phyloP scores from a whole-genome alignment of 2,888 invertebrate species.

The Andrena hattorfiana region DNA sequence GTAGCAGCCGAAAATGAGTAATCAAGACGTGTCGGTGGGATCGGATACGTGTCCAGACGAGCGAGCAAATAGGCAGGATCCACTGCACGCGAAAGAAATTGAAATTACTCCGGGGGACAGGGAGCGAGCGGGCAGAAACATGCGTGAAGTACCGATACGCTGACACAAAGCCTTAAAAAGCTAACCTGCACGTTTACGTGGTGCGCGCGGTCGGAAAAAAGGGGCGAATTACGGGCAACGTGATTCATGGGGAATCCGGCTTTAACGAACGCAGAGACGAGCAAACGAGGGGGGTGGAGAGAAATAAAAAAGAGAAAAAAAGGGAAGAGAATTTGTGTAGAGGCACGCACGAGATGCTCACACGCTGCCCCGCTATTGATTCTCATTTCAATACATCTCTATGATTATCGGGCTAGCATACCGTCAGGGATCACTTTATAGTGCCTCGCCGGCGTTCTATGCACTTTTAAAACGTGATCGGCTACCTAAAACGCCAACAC shows the following conservation, averaged over 20 bases:
- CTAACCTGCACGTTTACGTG: constrained; percentile 68
- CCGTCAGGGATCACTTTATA: constrained; percentile 68
- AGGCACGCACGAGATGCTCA: constrained; percentile 77
- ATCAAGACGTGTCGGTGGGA: not conserved
- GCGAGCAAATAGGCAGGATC: constrained; percentile 35
- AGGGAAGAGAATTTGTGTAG: constrained; percentile 23
- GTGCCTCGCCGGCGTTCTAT: constrained; percentile 66
- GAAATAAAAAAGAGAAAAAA: constrained; percentile 31
- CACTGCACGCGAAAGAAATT: constrained; percentile 14
- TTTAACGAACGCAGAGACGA: constrained; percentile 26
- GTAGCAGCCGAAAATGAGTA: not conserved
- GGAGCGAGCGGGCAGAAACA: constrained; percentile 28
- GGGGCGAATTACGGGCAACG: not conserved
- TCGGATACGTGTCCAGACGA: not conserved
- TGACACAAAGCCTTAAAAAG: constrained; percentile 58
- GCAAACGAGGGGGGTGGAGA: constrained; percentile 11
- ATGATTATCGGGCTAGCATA: constrained; percentile 72
- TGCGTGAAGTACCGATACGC: constrained; percentile 53
- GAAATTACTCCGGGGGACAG: constrained; percentile 40
- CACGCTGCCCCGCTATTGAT: constrained; percentile 80
- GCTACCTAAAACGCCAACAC: constrained; percentile 69
- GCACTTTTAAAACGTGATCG: constrained; percentile 67
- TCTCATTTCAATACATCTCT: constrained; percentile 76
- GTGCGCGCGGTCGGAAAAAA: constrained; percentile 18
- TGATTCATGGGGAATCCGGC: constrained; percentile 2